These are phyloP conservation scores for Brachyptera risi DNA, from an alignment of 2,888 invertebrate species.

Conservation along the genomic window DNA sequence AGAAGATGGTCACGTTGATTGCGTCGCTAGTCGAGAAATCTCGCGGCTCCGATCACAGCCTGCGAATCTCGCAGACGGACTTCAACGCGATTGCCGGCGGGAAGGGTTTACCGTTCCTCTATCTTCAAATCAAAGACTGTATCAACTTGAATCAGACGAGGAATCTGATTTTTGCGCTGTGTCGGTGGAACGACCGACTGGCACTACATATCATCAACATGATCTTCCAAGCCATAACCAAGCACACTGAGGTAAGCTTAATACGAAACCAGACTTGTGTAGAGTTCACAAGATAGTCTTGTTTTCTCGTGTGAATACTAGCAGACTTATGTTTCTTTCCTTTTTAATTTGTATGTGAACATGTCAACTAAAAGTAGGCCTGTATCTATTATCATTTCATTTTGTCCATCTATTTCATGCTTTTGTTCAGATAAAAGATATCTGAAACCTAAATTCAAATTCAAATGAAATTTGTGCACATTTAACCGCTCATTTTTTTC, in stretches of 20 bases:
- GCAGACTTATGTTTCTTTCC: no score
- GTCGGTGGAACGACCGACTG: slow-evolving; percentile 85
- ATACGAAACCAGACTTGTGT: neutral
- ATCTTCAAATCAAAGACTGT: slow-evolving; percentile 91
- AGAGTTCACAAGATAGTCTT: no score
- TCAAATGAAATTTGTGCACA: no score
- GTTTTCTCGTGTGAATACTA: no score
- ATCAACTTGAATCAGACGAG: slow-evolving; percentile 89
- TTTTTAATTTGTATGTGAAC: no score
- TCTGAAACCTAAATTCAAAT: no score
- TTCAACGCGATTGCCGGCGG: slow-evolving; percentile 79
- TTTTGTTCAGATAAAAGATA: no score
- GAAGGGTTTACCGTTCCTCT: slow-evolving; percentile 89
- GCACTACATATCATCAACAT: slow-evolving; percentile 85
- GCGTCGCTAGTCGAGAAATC: slow-evolving; percentile 86
- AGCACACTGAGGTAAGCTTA: slow-evolving; percentile 70
- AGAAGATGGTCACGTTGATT: slow-evolving; percentile 92
- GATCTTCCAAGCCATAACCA: slow-evolving; percentile 86
- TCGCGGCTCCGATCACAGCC: slow-evolving; percentile 64
- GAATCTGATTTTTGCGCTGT: slow-evolving; percentile 85
- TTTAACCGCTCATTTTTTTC: no score
- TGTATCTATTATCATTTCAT: no score
- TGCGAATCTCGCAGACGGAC: slow-evolving; percentile 73
- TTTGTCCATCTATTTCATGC: no score
- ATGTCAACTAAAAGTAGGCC: no score